Conservation (phyloP, 2,113 vertebrate genomes). For the Passer domesticus region DNA sequence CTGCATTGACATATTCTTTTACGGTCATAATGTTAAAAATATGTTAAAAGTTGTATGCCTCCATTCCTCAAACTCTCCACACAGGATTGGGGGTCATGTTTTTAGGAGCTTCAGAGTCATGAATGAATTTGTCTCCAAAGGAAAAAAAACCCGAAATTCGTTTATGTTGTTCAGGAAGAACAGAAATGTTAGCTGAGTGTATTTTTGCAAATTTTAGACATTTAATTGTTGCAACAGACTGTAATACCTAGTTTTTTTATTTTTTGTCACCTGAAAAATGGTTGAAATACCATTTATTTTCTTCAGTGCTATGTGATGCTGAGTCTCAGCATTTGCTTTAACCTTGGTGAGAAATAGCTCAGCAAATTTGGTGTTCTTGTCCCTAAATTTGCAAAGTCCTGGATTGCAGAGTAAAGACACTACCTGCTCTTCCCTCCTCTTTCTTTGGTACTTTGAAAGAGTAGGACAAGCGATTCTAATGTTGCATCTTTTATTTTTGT, state of each 20-base stretch:
- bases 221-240: not conserved
- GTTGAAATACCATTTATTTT: not conserved
- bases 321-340: not conserved
- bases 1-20: not conserved
- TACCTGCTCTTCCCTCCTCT: not conserved
- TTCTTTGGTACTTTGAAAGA: not conserved
- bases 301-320: not conserved
- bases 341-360: not conserved
- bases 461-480: not conserved
- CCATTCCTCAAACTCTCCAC: not conserved
- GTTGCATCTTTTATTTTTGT: not conserved
- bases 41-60: not conserved
- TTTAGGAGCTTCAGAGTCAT: not conserved
- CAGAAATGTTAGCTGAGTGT: not conserved
- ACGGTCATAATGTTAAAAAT: not conserved
- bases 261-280: not conserved
- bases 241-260: not conserved
- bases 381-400: not conserved
- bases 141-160: not conserved
- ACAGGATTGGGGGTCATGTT: not conserved
- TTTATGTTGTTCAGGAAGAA: not conserved
- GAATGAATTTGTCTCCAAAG: not conserved
- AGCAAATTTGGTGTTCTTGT: not conserved
- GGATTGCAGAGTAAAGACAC: not conserved
- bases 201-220: not conserved